Evolutionary conservation across 35 echinoderm and acorn worm species (phyloP).

Genomic region (Patiria miniata): DNA sequence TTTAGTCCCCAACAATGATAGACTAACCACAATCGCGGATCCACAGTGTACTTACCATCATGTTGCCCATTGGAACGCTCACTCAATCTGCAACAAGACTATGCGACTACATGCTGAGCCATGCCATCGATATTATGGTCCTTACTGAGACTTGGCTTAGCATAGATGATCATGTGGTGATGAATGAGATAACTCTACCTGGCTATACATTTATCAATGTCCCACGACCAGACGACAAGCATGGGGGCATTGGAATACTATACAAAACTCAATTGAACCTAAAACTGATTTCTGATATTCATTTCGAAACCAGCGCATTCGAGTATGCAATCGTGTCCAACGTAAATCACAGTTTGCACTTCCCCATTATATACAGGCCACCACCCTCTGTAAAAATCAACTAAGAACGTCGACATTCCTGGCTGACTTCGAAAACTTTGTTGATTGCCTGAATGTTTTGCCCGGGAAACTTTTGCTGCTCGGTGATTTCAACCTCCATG

Average conservation of each 20-base stretch:
- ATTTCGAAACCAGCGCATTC: conserved; percentile 14
- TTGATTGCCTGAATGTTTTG: conserved; percentile 15
- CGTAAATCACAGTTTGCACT: background rate
- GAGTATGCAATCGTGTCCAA: conserved; percentile 5
- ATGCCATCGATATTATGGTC: conserved; percentile 18
- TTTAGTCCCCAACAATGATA: background rate
- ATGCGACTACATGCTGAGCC: conserved; percentile 13
- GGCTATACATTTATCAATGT: conserved; percentile 30
- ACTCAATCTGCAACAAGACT: conserved; percentile 35
- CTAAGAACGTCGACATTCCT: conserved; percentile 17
- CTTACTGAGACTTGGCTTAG: conserved; percentile 39
- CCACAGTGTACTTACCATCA: background rate
- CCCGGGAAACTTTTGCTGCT: conserved; percentile 19
- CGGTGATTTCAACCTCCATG: no score
- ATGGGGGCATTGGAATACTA: conserved; percentile 27
- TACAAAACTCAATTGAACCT: conserved; percentile 14
- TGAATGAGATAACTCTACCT: no score
- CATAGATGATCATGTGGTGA: no score
- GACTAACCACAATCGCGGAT: background rate
- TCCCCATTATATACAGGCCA: conserved; percentile 33
- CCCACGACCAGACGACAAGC: background rate
- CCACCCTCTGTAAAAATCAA: conserved; percentile 33
- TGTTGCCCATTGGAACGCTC: conserved; percentile 21
- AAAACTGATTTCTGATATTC: conserved; percentile 3
- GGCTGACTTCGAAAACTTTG: conserved; percentile 15